Evolutionary conservation across 1,140 invertebrate species (phyloP).

Genomic region (Laupala kohalensis): DNA sequence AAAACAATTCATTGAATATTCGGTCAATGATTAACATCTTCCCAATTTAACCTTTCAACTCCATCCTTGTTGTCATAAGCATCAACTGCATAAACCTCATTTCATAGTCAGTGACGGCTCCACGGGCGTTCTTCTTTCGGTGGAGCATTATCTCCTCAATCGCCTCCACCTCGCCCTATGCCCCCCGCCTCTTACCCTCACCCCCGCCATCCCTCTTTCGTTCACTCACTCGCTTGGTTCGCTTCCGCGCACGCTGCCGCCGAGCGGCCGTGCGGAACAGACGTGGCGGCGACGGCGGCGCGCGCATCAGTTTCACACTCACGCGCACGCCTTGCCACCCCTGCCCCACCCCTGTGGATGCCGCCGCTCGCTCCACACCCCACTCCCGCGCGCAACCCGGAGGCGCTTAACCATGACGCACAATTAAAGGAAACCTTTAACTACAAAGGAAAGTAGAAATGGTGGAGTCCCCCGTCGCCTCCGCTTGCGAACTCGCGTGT

Average conservation of each 20-base stretch:
- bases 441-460: background rate
- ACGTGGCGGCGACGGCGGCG: no score
- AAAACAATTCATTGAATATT: no score
- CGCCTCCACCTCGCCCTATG: no score
- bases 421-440: background rate
- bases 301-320: background rate
- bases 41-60: no score
- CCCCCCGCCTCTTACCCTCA: no score
- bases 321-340: no score
- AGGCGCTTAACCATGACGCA: background rate
- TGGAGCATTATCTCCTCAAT: no score
- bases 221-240: background rate
- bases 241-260: background rate
- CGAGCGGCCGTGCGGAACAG: background rate
- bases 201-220: background rate
- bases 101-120: background rate
- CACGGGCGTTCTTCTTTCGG: background rate
- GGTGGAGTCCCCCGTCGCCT: background rate
- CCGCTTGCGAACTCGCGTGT: background rate
- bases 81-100: no score
- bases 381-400: background rate
- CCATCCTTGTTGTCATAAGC: no score
- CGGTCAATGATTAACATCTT: no score
- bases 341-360: background rate
- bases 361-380: background rate